Evolutionary conservation across 2,113 vertebrate species (phyloP), one percentile per base, ranked within the genome.

Genomic region (Poecilia latipinna): DNA sequence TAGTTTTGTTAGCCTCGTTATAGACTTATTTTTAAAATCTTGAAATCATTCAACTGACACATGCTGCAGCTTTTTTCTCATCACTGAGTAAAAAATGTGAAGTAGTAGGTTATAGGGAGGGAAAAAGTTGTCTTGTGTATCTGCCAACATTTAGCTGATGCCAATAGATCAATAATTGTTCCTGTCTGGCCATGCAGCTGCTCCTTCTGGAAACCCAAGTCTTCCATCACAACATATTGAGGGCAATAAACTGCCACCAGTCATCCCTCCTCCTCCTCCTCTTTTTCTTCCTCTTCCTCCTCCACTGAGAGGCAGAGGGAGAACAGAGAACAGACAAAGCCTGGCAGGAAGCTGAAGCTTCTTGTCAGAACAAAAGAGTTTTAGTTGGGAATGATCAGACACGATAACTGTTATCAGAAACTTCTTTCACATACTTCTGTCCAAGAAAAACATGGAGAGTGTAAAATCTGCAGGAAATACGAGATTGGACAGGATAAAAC

Each of bases 171-270:
- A 74, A 83, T 85, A 72, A 15, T 65, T 79, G 66, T 87, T 82
- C 85, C 87, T 76, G 76, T 84, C 75, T 69, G 78, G 54, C 75
- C 88, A 89, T 83, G 86, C 89, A 83, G 82, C 83, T 70, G 79
- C 84, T 85, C 88, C 90, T 90, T 91, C 85, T 92, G 87, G 86
- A 88, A 79, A 87, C 83, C 82, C 89, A 26, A 80, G 86, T 76
- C 83, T 80, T 91, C 86, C 83, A 88, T 79, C 84, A 87, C 83
- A 90, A 89, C 91, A 90, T 91, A 84, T 80, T 90, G 88, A 90
- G 85, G 81, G 83, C 82, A 82, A 84, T 72, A 86, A 83, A 84
- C 77, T 75, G 74, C 70, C 73, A 85, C 70, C 85, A 83, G 68
- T 75, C 82, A 65, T 57, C 71, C 72, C 65, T 72, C 51, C 79